Percentiles rank a stretch among this genome's conserved stretches.
Evolutionary conservation across 2,113 vertebrate genomes (phyloP).

Genomic region (Anarhynchus alexandrinus): DNA sequence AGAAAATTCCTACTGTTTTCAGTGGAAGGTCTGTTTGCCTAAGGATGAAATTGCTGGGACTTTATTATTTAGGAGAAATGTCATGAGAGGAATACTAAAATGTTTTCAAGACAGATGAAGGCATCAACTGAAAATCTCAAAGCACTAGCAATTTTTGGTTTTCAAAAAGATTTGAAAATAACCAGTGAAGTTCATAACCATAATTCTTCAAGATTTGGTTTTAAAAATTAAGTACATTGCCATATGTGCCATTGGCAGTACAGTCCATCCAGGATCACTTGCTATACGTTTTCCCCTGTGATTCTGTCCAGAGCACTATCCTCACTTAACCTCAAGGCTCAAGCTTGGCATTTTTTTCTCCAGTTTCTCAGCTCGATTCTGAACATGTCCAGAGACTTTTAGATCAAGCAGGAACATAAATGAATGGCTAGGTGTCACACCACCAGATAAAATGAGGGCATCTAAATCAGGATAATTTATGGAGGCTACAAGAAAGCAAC

Average conservation of each 20-base stretch:
- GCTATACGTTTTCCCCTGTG: neutral
- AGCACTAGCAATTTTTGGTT: neutral
- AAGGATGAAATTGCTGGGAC: neutral
- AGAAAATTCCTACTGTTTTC: neutral
- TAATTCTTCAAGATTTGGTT: neutral
- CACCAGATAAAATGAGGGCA: neutral
- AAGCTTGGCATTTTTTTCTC: neutral
- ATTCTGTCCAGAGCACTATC: neutral
- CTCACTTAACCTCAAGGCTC: neutral
- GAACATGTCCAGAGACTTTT: neutral
- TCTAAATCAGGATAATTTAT: neutral
- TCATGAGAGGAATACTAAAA: neutral
- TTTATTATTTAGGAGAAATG: neutral
- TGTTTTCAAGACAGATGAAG: neutral
- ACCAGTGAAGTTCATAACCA: neutral
- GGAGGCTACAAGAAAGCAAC: neutral
- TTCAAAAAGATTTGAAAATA: neutral
- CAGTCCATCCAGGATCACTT: neutral
- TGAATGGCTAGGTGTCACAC: neutral
- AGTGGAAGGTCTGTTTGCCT: neutral
- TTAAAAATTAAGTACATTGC: neutral
- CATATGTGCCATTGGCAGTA: neutral
- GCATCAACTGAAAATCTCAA: neutral
- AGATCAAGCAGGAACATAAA: neutral
- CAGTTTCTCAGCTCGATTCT: neutral